These are phyloP conservation scores for Athene noctua DNA, from an alignment of 2,113 vertebrate species.

Conservation along the genomic window DNA sequence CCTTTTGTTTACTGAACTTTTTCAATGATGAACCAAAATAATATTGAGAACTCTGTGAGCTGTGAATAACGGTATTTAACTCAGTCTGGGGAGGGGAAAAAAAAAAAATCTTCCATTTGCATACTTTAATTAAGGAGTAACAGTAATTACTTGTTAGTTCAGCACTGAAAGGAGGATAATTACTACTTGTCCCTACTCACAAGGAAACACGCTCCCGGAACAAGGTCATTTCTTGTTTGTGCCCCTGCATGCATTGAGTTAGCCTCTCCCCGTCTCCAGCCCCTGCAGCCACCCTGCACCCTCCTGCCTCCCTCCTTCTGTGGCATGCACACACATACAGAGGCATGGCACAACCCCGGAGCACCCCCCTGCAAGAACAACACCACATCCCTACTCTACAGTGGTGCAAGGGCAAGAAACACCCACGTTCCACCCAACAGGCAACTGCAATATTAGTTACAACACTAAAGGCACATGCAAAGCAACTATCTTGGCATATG, in stretches of 20 bases:
- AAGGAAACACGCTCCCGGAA: constrained; percentile 51
- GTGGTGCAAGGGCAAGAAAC: background rate
- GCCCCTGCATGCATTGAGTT: constrained; percentile 44
- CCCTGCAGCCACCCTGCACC: background rate
- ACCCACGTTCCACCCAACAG: background rate
- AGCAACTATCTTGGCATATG: background rate
- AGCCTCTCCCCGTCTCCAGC: constrained; percentile 8
- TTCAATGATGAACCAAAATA: constrained; percentile 24
- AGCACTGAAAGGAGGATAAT: constrained; percentile 66
- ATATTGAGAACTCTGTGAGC: constrained; percentile 26
- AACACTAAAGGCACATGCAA: background rate
- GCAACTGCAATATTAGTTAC: background rate
- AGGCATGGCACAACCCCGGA: background rate
- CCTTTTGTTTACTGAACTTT: constrained; percentile 22
- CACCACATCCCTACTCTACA: background rate
- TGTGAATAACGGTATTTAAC: constrained; percentile 46
- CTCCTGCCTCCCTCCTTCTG: constrained; percentile 43
- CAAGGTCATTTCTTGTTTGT: constrained; percentile 65
- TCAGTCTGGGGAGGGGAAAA: background rate
- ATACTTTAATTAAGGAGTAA: constrained; percentile 57
- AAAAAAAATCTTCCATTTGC: constrained; percentile 17
- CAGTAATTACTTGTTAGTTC: constrained; percentile 64
- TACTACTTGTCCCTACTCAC: constrained; percentile 57
- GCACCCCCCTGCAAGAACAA: background rate
- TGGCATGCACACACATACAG: background rate